A percentile compares a stretch with the other conserved stretches of the same genome.
phyloP scores from a whole-genome alignment of 2,888 invertebrate genomes.

The Melipona beecheii region DNA sequence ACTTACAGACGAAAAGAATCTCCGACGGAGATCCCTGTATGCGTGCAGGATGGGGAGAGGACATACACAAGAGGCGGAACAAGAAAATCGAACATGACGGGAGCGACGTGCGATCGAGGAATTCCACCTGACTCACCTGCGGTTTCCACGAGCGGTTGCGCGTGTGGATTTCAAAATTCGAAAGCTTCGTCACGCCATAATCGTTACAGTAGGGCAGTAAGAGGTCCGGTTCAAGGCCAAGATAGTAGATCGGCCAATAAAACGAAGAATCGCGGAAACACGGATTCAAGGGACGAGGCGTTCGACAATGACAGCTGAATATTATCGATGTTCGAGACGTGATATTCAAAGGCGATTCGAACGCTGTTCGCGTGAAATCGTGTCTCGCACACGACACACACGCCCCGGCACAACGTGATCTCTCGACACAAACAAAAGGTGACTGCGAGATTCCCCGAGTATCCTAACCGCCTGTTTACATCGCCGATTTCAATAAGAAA shows the following conservation, averaged over 20 bases:
- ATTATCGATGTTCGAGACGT: not conserved
- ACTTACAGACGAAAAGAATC: conserved; percentile 45
- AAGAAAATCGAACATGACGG: not conserved
- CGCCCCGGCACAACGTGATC: conserved; percentile 54
- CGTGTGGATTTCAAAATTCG: conserved; percentile 54
- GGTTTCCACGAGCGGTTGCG: conserved; percentile 1
- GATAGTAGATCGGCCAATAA: conserved; percentile 19
- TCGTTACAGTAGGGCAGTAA: conserved; percentile 69
- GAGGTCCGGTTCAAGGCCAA: conserved; percentile 77
- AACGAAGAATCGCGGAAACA: not conserved
- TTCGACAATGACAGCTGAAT: conserved; percentile 10
- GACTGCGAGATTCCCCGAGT: conserved; percentile 39
- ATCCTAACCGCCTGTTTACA: conserved; percentile 58
- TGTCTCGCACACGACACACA: not conserved
- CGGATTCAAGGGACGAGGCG: not conserved
- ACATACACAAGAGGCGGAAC: not conserved
- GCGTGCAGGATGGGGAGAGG: not conserved
- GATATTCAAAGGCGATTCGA: not conserved
- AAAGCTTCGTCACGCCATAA: conserved; percentile 52
- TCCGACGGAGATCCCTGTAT: not conserved
- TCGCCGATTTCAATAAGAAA: conserved; percentile 38
- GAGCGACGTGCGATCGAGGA: conserved; percentile 4
- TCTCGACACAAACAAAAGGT: conserved; percentile 49
- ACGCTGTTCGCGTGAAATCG: not conserved
- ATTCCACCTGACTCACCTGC: conserved; percentile 54